Base-by-base conservation (phyloP, 2,888 invertebrate genomes). In the Lamellibrachia columna region DNA sequence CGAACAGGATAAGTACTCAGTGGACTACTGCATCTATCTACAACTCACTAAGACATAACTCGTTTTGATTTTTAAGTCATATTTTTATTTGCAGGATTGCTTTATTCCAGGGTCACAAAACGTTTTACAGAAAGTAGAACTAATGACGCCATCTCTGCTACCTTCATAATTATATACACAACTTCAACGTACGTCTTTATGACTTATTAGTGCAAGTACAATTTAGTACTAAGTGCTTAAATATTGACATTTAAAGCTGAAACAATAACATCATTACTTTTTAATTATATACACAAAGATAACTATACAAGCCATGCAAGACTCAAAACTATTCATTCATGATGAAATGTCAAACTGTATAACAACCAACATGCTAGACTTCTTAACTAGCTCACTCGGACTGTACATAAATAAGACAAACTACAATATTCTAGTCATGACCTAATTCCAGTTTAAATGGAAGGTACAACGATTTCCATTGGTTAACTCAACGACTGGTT, bases 81-180 rank as follows among this genome's bases (percentile, higher is more conserved):
- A 1, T 15, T 75, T 75, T 75, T 75, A 75, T 75, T 75, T 75
- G 75, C 75, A 75, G 75, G 75, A 75, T 75, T 75, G n/a, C 75
- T 75, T 75, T 75, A 22, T 75, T 75, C 22, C 75, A 15, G n/a
- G 75, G 22, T 75, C 15, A 75, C 58, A 58, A 58, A 58, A 75
- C 22, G 75, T 22, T 75, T 75, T 75, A 75, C 75, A 75, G 75
- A 22, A 11, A 75, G 75, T 75, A 75, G 75, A 75, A 75, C 11
- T 22, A 75, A 22, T 15, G 75, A 75, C 6, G 22, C n/a, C 22
- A 15, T 75, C 22, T 58, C 75, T 75, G 6, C 75, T 15, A 75
- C 75, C 75, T 75, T 75, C 75, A 75, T 75, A 75, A 75, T 75
- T 75, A 75, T 75, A n/a, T 75, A 75, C 75, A 75, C 22, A 40